Evolutionary conservation across 2,888 invertebrate species (phyloP).

Genomic region (Allacma fusca): DNA sequence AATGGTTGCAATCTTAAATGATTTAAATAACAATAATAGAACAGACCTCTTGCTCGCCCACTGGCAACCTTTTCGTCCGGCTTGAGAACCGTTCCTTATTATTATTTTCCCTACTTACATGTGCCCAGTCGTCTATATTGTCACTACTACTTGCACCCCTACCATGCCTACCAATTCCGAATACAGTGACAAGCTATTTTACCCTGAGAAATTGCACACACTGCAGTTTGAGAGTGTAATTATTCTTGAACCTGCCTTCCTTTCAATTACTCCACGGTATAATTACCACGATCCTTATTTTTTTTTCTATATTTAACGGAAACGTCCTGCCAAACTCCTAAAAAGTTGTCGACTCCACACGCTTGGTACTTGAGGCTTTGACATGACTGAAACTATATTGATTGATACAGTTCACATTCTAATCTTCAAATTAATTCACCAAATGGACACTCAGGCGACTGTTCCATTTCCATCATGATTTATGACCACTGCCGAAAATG

Average conservation of each 20-base stretch:
- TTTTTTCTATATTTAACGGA: no score
- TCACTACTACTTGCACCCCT: no score
- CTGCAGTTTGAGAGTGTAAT: background rate
- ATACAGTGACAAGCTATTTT: background rate
- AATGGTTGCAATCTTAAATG: background rate
- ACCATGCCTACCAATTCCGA: no score
- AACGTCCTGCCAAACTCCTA: no score
- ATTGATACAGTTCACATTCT: background rate
- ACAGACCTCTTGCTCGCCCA: background rate
- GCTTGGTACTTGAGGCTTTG: no score
- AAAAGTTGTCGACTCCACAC: no score
- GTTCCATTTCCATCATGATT: constrained; percentile 23
- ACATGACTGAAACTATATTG: no score
- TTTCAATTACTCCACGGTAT: no score
- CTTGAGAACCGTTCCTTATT: background rate
- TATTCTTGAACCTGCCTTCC: background rate
- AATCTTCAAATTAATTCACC: background rate
- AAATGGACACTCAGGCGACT: background rate
- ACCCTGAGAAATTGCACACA: background rate
- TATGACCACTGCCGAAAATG: constrained; percentile 38
- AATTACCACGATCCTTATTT: no score
- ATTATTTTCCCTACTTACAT: background rate
- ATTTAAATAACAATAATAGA: constrained; percentile 6
- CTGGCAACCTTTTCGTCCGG: background rate
- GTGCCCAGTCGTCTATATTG: no score